Percentiles rank a stretch among this genome's conserved stretches.
Conservation (phyloP, 2,797 vertebrate genomes). For the Pteropus rufus region DNA sequence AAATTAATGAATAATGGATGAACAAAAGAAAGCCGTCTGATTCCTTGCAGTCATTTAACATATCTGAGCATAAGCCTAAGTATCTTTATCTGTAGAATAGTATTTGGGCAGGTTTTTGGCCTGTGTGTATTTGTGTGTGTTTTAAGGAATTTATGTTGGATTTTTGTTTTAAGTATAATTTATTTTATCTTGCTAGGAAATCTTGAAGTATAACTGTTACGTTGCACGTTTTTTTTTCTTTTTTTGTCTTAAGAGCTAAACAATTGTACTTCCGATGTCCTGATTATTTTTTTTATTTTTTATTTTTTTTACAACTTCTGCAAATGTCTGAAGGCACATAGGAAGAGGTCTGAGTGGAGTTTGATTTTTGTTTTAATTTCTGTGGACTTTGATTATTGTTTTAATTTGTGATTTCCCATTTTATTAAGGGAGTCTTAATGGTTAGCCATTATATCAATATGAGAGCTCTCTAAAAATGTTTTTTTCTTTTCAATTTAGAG, state of each 20-base stretch:
- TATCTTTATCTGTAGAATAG: neutral
- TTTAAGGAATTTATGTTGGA: neutral
- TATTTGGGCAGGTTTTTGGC: neutral
- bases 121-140: neutral
- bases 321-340: neutral
- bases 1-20: conserved; percentile 25
- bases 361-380: neutral
- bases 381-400: neutral
- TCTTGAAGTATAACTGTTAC: neutral
- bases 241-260: neutral
- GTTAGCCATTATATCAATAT: neutral
- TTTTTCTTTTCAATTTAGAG: neutral
- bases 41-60: neutral
- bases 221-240: too few relatives aligned
- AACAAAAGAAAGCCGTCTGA: neutral
- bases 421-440: neutral
- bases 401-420: neutral
- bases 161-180: neutral
- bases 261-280: neutral
- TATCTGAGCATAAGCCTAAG: neutral
- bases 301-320: neutral
- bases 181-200: neutral
- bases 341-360: neutral
- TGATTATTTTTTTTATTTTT: neutral
- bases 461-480: neutral